Base-by-base conservation (phyloP, 2,888 invertebrate genomes). In the Drosophila robusta region DNA sequence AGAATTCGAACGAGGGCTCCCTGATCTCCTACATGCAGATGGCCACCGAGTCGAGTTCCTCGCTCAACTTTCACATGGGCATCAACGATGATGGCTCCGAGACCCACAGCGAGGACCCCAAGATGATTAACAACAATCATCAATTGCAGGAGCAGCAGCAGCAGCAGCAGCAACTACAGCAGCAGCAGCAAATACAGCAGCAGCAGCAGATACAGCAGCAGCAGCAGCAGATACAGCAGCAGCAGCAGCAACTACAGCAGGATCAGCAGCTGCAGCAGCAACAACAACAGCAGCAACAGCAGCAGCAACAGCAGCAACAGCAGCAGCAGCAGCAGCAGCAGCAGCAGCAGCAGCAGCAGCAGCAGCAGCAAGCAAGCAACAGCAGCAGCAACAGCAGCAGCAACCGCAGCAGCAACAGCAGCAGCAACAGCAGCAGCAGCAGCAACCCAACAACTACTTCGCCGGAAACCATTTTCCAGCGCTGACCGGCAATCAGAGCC, bases 11-110 rank as follows among this genome's bases (percentile, higher is more conserved):
- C 36, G 91, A 92, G 41, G 91, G 92, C 34, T 91, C 90, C 4
- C 74, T 92, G 49, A 74, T 92, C 2, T 91, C 91, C 6, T 92
- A 92, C 64, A 91, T 92, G 90, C 91, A 92, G 81, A 78, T 92
- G 71, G 87, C 90, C 45, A 76, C 91, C 2, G 91, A 89, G 16
- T 80, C 91, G 38, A 87, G 82, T 72, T 77, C 90, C 0, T 87
- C 89, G 3, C 75, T 92, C 11, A 90, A 90, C 67, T 92, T 91
- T 49, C 90, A 90, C 61, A 90, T 92, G 90, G 88, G 92, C 81
- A 80, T 91, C 71, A 89, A 84, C 42, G 90, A 91, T 4, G 89
- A 89, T 34, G 85, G 80, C 47, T 83, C 90, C 22, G 90, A 91
- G 44, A 71, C 86, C 39, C 91, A 89, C 1, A 85, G 77, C 62